A percentile compares a stretch with the other conserved stretches of the same genome.
Conservation (phyloP, 2,888 invertebrate species). For the Heliothis peltigera region DNA sequence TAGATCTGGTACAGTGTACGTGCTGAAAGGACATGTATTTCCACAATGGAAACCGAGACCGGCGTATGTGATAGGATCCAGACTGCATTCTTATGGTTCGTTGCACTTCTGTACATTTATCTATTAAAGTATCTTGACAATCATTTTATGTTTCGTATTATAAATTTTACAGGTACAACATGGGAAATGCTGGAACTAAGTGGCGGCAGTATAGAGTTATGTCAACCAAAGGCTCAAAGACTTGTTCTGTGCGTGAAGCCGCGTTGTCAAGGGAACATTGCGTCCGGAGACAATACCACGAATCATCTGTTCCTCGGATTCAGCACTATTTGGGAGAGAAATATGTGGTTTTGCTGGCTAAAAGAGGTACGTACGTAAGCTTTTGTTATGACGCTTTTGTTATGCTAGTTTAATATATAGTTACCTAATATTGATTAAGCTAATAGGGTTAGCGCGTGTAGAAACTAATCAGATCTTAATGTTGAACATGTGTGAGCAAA, state of each 20-base stretch:
- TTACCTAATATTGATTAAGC: constrained; percentile 15
- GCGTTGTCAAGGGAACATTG: constrained; percentile 78
- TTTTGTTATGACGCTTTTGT: too few species aligned
- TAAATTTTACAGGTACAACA: constrained; percentile 75
- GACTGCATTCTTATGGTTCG: constrained; percentile 90
- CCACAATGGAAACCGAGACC: constrained; percentile 92
- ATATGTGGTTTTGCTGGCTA: constrained; percentile 92
- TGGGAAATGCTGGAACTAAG: constrained; percentile 85
- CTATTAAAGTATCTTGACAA: neutral
- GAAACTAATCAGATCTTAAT: constrained; percentile 34
- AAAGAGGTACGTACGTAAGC: constrained; percentile 91
- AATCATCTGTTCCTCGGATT: constrained; percentile 92
- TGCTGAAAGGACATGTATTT: constrained; percentile 92
- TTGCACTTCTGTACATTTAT: constrained; percentile 6
- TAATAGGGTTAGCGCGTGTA: constrained; percentile 28
- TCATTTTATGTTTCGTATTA: neutral
- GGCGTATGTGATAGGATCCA: constrained; percentile 90
- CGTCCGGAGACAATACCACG: constrained; percentile 72
- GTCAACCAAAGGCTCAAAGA: constrained; percentile 83
- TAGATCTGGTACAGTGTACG: constrained; percentile 87
- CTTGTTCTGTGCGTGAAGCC: constrained; percentile 85
- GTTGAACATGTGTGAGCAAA: constrained; percentile 40
- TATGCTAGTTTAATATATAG: constrained; percentile 14
- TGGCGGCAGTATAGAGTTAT: constrained; percentile 83
- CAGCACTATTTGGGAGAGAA: constrained; percentile 91